Percentiles rank a stretch among this genome's conserved stretches.
Evolutionary conservation across 1,140 invertebrate species (phyloP).

Genomic region (Armadillidium nasatum): DNA sequence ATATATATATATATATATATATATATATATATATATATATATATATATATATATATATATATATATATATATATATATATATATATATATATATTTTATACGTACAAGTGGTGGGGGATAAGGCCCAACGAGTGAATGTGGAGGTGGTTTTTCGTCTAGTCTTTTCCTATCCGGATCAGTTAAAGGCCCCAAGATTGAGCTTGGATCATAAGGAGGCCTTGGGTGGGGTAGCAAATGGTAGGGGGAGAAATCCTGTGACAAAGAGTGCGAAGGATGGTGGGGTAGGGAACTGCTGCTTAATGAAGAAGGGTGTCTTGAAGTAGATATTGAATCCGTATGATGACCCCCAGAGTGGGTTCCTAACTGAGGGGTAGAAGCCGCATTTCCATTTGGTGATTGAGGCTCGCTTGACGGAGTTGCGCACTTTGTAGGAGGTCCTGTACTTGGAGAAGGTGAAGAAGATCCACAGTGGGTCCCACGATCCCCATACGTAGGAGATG

Average conservation of each 20-base stretch:
- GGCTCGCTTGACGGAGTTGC: conserved; percentile 40
- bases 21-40: background rate
- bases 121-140: background rate
- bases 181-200: background rate
- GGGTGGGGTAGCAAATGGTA: background rate
- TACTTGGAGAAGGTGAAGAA: conserved; percentile 41
- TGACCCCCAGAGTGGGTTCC: background rate
- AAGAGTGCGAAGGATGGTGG: conserved; percentile 1
- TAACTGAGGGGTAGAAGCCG: background rate
- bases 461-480: conserved; percentile 32
- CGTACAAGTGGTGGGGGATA: conserved; percentile 12
- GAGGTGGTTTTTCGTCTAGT: background rate
- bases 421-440: conserved; percentile 42
- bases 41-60: background rate
- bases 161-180: background rate
- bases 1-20: background rate
- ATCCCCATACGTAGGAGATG: conserved; percentile 37
- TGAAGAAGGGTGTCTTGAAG: conserved; percentile 46
- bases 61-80: background rate
- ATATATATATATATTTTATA: conserved; percentile 20
- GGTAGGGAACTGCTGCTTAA: background rate
- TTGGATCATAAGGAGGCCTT: background rate
- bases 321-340: too few species aligned
- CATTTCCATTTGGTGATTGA: conserved; percentile 33
- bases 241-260: conserved; percentile 9